These are phyloP conservation scores for Verasper variegatus DNA, from an alignment of 2,113 vertebrate genomes.

Conservation along the genomic window DNA sequence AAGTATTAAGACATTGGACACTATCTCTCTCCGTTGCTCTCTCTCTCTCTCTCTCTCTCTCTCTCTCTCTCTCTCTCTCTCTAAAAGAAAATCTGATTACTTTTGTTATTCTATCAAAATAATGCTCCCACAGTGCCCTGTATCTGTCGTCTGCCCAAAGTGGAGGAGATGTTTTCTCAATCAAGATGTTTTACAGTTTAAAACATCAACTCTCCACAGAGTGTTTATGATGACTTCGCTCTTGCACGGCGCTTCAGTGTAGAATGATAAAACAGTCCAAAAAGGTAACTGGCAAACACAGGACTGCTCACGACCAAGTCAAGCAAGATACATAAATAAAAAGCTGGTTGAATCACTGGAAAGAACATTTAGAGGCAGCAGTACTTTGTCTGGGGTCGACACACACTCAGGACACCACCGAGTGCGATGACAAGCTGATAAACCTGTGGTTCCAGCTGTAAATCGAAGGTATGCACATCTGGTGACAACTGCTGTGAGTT, in stretches of 20 bases:
- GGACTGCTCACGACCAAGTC: constrained; percentile 20
- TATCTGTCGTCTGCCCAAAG: constrained; percentile 9
- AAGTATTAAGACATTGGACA: constrained; percentile 9
- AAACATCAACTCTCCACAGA: neutral
- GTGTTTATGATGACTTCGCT: constrained; percentile 10
- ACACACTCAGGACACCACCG: neutral
- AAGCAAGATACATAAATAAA: constrained; percentile 29
- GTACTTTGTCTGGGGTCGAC: constrained; percentile 9
- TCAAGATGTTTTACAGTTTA: constrained; percentile 45
- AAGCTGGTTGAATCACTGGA: constrained; percentile 26
- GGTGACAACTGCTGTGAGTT: constrained; percentile 3
- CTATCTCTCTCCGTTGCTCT: neutral
- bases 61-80: constrained; percentile 1
- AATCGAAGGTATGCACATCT: neutral
- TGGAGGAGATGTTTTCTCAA: constrained; percentile 28
- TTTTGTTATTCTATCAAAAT: constrained; percentile 44
- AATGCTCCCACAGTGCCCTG: neutral
- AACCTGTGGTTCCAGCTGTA: neutral
- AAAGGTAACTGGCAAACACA: constrained; percentile 35
- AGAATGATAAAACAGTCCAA: constrained; percentile 39
- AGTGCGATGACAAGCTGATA: neutral
- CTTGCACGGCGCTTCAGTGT: neutral
- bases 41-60: too few species aligned
- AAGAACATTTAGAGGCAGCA: constrained; percentile 27
- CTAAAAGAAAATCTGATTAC: constrained; percentile 23